phyloP scores from a whole-genome alignment of 2,888 invertebrate species.

The Tenthredo amoena region DNA sequence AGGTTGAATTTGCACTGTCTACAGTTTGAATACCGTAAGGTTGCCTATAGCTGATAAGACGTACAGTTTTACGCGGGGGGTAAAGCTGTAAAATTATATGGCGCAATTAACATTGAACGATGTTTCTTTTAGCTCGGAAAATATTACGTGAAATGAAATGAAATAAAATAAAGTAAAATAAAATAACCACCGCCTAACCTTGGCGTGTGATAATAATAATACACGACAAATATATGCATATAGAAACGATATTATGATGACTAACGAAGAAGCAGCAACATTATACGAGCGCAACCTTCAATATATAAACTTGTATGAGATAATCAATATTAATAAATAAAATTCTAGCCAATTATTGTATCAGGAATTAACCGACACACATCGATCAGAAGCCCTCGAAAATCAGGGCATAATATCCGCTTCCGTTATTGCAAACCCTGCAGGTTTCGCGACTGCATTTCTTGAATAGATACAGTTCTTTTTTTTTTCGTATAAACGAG shows the following conservation, averaged over 20 bases:
- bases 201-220: neutral
- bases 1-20: neutral
- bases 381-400: neutral
- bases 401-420: neutral
- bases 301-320: neutral
- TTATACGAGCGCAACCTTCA: conserved; percentile 18
- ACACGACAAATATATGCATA: neutral
- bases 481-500: neutral
- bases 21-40: conserved; percentile 1
- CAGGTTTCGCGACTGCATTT: neutral
- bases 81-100: conserved; percentile 24
- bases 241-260: neutral
- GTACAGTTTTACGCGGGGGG: neutral
- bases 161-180: neutral
- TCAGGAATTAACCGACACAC: neutral
- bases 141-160: neutral
- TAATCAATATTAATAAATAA: neutral
- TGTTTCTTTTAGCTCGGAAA: neutral
- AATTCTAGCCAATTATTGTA: neutral
- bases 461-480: neutral
- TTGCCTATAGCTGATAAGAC: neutral
- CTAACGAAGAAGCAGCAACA: conserved; percentile 6
- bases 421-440: neutral
- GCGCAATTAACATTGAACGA: conserved; percentile 21
- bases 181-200: neutral